phyloP scores from a whole-genome alignment of 2,113 vertebrate genomes.

The Arvicanthis niloticus region DNA sequence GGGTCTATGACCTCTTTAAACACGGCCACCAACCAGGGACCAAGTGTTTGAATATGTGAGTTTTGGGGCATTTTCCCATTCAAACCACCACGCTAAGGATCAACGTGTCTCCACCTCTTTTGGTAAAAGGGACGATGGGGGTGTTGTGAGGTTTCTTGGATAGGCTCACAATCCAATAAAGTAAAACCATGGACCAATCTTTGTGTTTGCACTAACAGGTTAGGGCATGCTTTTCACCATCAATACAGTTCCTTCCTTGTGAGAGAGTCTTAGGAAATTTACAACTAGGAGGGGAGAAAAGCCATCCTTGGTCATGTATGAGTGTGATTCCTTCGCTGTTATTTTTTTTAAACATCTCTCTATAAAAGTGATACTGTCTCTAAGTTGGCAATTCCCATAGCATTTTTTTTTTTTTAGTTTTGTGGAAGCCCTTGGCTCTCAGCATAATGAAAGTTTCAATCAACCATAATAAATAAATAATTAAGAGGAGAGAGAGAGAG shows the following conservation, averaged over 20 bases:
- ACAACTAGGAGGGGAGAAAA: background rate
- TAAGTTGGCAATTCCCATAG: background rate
- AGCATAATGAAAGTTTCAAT: background rate
- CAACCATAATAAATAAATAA: background rate
- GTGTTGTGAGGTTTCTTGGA: background rate
- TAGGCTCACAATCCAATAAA: background rate
- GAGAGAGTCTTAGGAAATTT: background rate
- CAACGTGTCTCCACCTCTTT: background rate
- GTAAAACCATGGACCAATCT: background rate
- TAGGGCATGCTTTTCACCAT: background rate
- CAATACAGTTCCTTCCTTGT: background rate
- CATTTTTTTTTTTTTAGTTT: background rate
- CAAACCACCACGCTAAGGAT: background rate
- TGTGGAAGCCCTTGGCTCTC: background rate
- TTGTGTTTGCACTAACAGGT: background rate
- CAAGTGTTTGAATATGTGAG: background rate
- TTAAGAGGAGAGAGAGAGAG: background rate
- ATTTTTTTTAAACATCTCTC: background rate
- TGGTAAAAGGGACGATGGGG: background rate
- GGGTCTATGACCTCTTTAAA: background rate
- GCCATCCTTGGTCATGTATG: background rate
- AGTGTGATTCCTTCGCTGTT: background rate
- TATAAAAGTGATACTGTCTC: background rate
- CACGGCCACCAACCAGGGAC: background rate
- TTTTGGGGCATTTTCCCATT: background rate